Evolutionary conservation across 2,797 vertebrate species (phyloP), one percentile per base, ranked within the genome.

Genomic region (Rhyacichthys aspro): DNA sequence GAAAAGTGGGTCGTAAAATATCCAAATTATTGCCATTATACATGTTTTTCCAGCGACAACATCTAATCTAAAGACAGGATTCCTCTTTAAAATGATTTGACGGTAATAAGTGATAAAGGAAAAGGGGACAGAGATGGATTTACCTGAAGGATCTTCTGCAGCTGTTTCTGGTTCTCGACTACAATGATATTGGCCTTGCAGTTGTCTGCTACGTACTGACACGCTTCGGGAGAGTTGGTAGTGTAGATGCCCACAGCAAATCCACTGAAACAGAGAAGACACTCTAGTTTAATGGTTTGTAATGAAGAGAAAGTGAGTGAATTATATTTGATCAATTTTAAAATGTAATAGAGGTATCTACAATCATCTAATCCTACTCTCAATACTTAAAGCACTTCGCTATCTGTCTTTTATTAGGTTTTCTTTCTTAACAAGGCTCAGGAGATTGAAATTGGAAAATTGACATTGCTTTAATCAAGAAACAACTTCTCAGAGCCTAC

Each of bases 141-240:
- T 86, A 98, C 97, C 91, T 97, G 94, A 23, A 97, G 89, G 77
- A 99, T 95, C 76, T 98, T 99, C 90, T 95, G 91, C 49, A 99
- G 86, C 85, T 98, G 97, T 38, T 94, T 94, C 32, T 96, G 84
- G 57, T 99, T 97, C 77, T 98, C 96, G 85, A 98, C 94, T 63
- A 99, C 91, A 0, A 98, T 65, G 49, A 99, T 0, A 0, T 96
- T 94, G 38, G 96, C 94, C 54, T 85, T 88, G 60, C 93, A 94
- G 70, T 95, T 94, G 4, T 92, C 88, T 3, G 94, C 95, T 6
- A 96, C 90, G 0, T 96, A 96, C 8, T 92, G 93, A 54, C 97
- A 99, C 0, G 96, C 96, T 0, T 98, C 95, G 0, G 96, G 78
- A 0, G 95, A 96, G 88, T 95, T 98, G 53, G 97, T 99, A 23